Conservation (phyloP, 1,140 invertebrate genomes). For the Neuroterus valhalla region DNA sequence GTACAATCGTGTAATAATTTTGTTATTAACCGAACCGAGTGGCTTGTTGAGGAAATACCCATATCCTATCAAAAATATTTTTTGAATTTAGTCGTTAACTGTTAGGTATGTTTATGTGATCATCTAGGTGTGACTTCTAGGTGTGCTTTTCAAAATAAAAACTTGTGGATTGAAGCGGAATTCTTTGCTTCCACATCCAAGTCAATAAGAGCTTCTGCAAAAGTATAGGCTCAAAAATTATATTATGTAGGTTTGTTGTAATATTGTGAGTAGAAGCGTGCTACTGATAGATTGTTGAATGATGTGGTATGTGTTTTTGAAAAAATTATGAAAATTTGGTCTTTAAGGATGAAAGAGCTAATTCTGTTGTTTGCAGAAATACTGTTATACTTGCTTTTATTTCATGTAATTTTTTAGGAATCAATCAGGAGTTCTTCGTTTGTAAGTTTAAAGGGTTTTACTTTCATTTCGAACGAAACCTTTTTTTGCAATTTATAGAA, state of each 20-base stretch:
- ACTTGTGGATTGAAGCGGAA: neutral
- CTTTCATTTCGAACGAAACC: too few relatives aligned
- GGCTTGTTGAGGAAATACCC: too few relatives aligned
- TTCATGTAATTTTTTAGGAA: neutral
- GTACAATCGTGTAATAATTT: too few relatives aligned
- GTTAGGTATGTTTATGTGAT: conserved; percentile 11
- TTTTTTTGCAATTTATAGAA: too few relatives aligned
- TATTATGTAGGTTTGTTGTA: conserved; percentile 6
- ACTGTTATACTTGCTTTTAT: neutral
- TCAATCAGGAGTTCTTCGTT: too few relatives aligned
- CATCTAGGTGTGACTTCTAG: conserved; percentile 25
- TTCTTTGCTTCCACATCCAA: too few relatives aligned
- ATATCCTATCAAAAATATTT: too few relatives aligned
- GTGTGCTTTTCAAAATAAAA: conserved; percentile 11
- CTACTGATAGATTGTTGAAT: conserved; percentile 9
- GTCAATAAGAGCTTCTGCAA: neutral
- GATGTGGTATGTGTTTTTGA: neutral
- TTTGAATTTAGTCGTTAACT: too few relatives aligned
- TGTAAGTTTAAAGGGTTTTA: too few relatives aligned
- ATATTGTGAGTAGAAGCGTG: neutral
- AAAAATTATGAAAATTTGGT: neutral
- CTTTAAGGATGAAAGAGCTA: neutral
- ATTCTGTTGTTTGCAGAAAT: neutral
- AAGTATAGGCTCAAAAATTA: neutral
- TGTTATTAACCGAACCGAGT: too few relatives aligned